Conservation (phyloP, 1,140 invertebrate genomes). For the Plutomurus gul region DNA sequence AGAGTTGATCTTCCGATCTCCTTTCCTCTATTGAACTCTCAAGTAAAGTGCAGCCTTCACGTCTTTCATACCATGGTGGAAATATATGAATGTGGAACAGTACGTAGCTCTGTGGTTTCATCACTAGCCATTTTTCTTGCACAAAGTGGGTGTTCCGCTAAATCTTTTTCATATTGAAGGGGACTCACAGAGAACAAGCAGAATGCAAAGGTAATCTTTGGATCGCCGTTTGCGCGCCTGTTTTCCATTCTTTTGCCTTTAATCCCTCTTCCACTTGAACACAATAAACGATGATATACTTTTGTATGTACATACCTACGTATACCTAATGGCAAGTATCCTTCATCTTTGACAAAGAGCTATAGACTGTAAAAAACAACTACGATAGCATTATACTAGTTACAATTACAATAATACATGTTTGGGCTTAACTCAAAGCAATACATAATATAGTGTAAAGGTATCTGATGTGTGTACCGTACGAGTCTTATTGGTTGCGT, state of each 20-base stretch:
- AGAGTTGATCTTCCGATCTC: not conserved
- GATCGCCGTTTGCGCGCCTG: not conserved
- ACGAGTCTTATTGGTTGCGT: too few species aligned
- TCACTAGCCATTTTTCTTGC: not conserved
- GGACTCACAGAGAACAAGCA: not conserved
- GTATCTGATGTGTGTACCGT: not conserved
- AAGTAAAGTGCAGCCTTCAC: slow-evolving; percentile 3
- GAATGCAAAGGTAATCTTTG: not conserved
- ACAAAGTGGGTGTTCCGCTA: slow-evolving; percentile 16
- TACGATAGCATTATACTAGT: too few species aligned
- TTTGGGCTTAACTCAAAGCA: not conserved
- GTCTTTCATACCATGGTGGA: slow-evolving; percentile 6
- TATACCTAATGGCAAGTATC: too few species aligned
- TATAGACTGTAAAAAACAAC: too few species aligned
- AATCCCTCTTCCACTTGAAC: too few species aligned
- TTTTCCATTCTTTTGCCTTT: not conserved
- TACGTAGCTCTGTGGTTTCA: not conserved
- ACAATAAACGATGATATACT: too few species aligned
- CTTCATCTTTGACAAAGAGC: too few species aligned
- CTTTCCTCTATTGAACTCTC: not conserved
- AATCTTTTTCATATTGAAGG: not conserved
- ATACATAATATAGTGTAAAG: not conserved
- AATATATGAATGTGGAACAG: not conserved
- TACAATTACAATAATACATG: too few species aligned
- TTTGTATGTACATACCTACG: too few species aligned